phyloP scores from a whole-genome alignment of 2,888 invertebrate species.

The Blastobasis lacticolella region DNA sequence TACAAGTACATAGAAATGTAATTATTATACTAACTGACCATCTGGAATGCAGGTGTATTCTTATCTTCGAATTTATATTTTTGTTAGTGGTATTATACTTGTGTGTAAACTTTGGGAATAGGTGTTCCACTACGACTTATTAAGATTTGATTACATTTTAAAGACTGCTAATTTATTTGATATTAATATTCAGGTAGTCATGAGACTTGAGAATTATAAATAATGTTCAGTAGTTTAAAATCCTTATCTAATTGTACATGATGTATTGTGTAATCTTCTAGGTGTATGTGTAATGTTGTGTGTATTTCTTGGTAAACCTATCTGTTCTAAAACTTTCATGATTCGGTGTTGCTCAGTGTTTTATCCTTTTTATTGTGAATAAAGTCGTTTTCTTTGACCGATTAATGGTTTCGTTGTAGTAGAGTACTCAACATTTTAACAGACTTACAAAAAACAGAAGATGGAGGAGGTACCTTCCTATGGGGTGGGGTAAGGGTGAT shows the following conservation, averaged over 20 bases:
- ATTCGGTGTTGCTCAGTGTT: constrained; percentile 35
- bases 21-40: constrained; percentile 6
- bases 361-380: constrained; percentile 35
- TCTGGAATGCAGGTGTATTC: constrained; percentile 13
- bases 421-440: too few relatives aligned
- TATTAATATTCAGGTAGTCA: constrained; percentile 23
- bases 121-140: constrained; percentile 12
- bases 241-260: constrained; percentile 1
- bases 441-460: too few relatives aligned
- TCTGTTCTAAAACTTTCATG: constrained; percentile 24
- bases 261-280: constrained; percentile 1
- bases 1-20: too few relatives aligned
- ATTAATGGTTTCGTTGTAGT: too few relatives aligned
- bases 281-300: constrained; percentile 3
- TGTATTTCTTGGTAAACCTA: constrained; percentile 23
- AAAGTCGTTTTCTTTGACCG: constrained; percentile 18
- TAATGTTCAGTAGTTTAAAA: constrained; percentile 5
- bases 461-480: too few relatives aligned
- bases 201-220: constrained; percentile 5
- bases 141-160: constrained; percentile 23
- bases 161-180: constrained; percentile 32
- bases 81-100: constrained; percentile 14
- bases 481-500: too few relatives aligned
- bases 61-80: constrained; percentile 37
- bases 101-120: constrained; percentile 11